A percentile compares a stretch with the other conserved stretches of the same genome.
These are phyloP conservation scores for Remorina albescens DNA, from an alignment of 2,797 vertebrate genomes.

Conservation along the genomic window DNA sequence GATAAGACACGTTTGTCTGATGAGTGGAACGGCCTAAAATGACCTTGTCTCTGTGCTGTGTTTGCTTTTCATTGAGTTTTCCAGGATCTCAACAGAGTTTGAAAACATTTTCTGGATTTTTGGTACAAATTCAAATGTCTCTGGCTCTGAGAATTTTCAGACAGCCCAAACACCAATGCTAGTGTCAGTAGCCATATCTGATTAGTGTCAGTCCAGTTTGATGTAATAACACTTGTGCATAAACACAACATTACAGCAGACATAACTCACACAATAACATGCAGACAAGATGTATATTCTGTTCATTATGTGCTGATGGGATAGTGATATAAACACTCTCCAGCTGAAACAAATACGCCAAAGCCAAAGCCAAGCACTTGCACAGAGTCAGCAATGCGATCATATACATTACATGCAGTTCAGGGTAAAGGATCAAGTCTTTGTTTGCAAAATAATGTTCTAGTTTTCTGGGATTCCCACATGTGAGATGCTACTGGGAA, in stretches of 20 bases:
- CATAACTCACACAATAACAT: slow-evolving; percentile 26
- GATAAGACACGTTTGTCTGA: slow-evolving; percentile 35
- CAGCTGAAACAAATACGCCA: slow-evolving; percentile 34
- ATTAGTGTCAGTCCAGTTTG: slow-evolving; percentile 22
- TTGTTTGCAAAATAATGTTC: slow-evolving; percentile 19
- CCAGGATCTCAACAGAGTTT: slow-evolving; percentile 36
- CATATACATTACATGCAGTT: slow-evolving; percentile 31
- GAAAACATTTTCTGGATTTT: slow-evolving; percentile 34
- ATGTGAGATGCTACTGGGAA: slow-evolving; percentile 32
- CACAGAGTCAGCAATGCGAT: slow-evolving; percentile 18
- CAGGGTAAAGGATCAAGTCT: slow-evolving; percentile 10
- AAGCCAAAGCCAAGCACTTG: slow-evolving; percentile 26
- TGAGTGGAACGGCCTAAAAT: slow-evolving; percentile 32
- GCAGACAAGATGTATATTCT: slow-evolving; percentile 9
- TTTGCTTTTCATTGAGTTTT: slow-evolving; percentile 56
- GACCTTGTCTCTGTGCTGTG: slow-evolving; percentile 20
- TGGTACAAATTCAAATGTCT: slow-evolving; percentile 35
- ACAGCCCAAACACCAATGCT: slow-evolving; percentile 16
- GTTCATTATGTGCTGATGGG: slow-evolving; percentile 20
- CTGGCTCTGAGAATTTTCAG: slow-evolving; percentile 35
- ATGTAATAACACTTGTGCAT: slow-evolving; percentile 17
- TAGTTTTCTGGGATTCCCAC: slow-evolving; percentile 30
- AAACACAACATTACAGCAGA: slow-evolving; percentile 5
- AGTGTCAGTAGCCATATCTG: slow-evolving; percentile 17
- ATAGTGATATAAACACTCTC: slow-evolving; percentile 27